These are phyloP conservation scores for Oeneis ivallda DNA, from an alignment of 2,888 invertebrate species.

Conservation along the genomic window DNA sequence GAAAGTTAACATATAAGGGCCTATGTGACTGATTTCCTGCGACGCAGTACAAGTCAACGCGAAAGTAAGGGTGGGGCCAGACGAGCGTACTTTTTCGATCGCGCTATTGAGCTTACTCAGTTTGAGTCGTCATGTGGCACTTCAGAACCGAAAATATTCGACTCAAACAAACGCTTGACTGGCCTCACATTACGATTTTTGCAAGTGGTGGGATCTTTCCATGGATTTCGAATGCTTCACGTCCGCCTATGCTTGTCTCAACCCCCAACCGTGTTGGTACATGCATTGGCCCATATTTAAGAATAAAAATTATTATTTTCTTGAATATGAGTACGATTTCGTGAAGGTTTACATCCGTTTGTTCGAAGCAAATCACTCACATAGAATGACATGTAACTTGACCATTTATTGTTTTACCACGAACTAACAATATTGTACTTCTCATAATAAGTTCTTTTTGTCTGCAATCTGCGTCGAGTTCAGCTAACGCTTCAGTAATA, in stretches of 20 bases:
- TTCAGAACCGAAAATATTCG: too few relatives aligned
- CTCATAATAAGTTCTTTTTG: constrained; percentile 64
- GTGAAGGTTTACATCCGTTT: neutral
- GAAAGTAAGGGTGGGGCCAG: neutral
- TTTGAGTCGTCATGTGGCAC: too few relatives aligned
- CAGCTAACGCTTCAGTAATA: constrained; percentile 32
- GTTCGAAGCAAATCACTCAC: constrained; percentile 9
- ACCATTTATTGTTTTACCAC: constrained; percentile 28
- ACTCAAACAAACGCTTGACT: too few relatives aligned
- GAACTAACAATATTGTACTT: constrained; percentile 79
- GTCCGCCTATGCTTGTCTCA: neutral
- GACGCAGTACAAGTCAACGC: neutral
- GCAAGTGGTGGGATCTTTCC: neutral
- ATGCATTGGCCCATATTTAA: neutral
- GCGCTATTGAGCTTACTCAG: too few relatives aligned
- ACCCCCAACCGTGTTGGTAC: neutral
- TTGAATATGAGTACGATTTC: neutral
- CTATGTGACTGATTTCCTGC: constrained; percentile 11
- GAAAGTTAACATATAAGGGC: neutral
- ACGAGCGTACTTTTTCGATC: too few relatives aligned
- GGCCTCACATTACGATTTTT: neutral
- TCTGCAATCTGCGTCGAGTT: constrained; percentile 40
- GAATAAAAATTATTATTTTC: neutral
- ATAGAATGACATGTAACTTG: constrained; percentile 1
- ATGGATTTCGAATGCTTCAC: neutral